Evolutionary conservation across 2,888 invertebrate species (phyloP).

Genomic region (Carterocephalus palaemon): DNA sequence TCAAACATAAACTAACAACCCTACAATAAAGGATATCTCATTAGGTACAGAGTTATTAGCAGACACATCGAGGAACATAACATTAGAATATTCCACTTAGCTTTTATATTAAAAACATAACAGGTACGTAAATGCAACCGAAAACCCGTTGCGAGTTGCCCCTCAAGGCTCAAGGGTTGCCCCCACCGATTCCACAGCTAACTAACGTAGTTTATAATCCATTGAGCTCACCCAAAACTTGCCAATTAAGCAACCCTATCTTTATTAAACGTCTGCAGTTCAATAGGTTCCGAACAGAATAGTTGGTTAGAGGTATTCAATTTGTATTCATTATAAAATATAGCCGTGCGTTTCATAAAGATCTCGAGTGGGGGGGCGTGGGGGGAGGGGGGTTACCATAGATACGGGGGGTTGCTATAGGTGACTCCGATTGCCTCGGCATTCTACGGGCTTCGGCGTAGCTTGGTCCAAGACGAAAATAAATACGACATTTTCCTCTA

Average conservation of each 20-base stretch:
- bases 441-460: conserved; percentile 41
- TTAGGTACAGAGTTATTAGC: too few species aligned
- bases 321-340: conserved; percentile 52
- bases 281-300: conserved; percentile 44
- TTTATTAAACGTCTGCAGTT: conserved; percentile 36
- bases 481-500: background rate
- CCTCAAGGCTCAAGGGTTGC: conserved; percentile 15
- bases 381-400: conserved; percentile 62
- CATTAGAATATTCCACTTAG: too few species aligned
- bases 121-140: too few species aligned
- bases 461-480: conserved; percentile 32
- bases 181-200: conserved; percentile 18
- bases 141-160: too few species aligned
- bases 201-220: conserved; percentile 31
- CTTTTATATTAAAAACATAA: too few species aligned
- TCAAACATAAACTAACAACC: too few species aligned
- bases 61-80: too few species aligned
- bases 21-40: too few species aligned
- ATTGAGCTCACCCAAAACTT: conserved; percentile 31
- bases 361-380: conserved; percentile 52
- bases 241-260: conserved; percentile 39
- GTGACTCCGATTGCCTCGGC: conserved; percentile 61
- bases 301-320: conserved; percentile 48
- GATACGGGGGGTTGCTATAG: conserved; percentile 66
- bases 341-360: conserved; percentile 58